These are phyloP conservation scores for Eurois occulta DNA, from an alignment of 2,888 invertebrate genomes.

Conservation along the genomic window DNA sequence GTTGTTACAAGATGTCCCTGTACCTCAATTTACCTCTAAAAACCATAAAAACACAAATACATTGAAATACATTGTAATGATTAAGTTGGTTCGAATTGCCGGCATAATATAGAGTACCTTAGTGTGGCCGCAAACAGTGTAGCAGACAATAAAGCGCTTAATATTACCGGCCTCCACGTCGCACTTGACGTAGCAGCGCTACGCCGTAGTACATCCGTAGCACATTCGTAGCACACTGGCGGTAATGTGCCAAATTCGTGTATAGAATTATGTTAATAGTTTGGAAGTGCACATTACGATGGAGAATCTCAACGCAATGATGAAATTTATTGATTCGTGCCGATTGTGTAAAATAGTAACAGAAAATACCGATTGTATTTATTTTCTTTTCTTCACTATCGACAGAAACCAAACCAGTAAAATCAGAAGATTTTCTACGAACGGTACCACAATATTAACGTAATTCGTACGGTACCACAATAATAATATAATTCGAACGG, in stretches of 20 bases:
- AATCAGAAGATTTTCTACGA: conserved; percentile 1
- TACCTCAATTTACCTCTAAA: neutral
- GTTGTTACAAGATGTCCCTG: conserved; percentile 3
- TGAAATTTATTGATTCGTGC: neutral
- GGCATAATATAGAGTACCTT: conserved; percentile 31
- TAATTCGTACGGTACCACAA: neutral
- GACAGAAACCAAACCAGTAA: neutral
- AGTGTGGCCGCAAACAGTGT: conserved; percentile 45
- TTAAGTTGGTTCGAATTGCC: conserved; percentile 29
- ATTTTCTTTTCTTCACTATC: neutral
- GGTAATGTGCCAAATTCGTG: conserved; percentile 57
- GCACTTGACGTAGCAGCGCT: conserved; percentile 63
- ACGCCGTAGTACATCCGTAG: conserved; percentile 64
- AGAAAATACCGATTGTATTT: too few relatives aligned
- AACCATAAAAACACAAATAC: conserved; percentile 18
- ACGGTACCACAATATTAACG: conserved; percentile 8
- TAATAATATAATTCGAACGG: conserved; percentile 23
- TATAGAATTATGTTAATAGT: conserved; percentile 41
- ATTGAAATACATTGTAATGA: conserved; percentile 29
- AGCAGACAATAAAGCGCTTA: conserved; percentile 54
- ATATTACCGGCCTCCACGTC: conserved; percentile 53
- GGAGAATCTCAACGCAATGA: conserved; percentile 6
- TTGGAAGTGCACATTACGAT: conserved; percentile 13
- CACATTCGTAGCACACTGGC: conserved; percentile 48
- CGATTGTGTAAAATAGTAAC: neutral